Base-by-base conservation (phyloP, 2,797 vertebrate genomes). In the Chiloscyllium punctatum region DNA sequence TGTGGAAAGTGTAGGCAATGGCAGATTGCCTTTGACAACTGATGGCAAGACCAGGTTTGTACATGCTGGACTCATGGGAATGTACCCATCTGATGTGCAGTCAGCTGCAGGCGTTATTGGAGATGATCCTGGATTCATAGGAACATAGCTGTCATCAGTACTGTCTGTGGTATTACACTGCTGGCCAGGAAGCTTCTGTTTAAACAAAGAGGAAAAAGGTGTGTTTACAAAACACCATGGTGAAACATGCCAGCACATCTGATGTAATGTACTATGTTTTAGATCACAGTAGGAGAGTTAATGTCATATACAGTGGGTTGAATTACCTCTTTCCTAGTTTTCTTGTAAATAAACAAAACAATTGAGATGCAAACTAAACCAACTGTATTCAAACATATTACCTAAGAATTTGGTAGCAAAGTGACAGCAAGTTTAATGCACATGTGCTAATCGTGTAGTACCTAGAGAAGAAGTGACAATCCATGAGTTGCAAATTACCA, bases 31-130 rank as follows among this genome's bases (percentile, higher is more conserved):
- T 11, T 97, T 97, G 96, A 95, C 97, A 95, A 96, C 94, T 0
- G 97, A 94, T 0, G 97, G 96, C 95, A 98, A 97, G 71, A 96
- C 97, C n/a, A 98, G 97, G 0, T 97, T 96, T 48, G 97, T 96
- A 0, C 97, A 97, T 96, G 96, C 96, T 0, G 98, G 98, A 96
- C 98, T 99, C 99, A 99, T 99, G 94, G 99, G 98, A 96, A 99
- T 98, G 97, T 99, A 99, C 53, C 98, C 98, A 0, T 99, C 98
- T 0, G 97, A 96, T 8, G 97, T 97, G 62, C 95, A 95, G 42
- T 97, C 96, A 0, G 97, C 82, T 91, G 96, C 62, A 0, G 97
- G 96, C 0, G 97, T 88, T 0, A 97, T 97, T 0, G 98, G 97
- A 9, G 98, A 98, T 1, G 97, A 96, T 95, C 97, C 97, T 94